Percentiles rank a stretch among this genome's conserved stretches.
Evolutionary conservation across 2,113 vertebrate species (phyloP).

Genomic region (Gymnorhina tibicen): DNA sequence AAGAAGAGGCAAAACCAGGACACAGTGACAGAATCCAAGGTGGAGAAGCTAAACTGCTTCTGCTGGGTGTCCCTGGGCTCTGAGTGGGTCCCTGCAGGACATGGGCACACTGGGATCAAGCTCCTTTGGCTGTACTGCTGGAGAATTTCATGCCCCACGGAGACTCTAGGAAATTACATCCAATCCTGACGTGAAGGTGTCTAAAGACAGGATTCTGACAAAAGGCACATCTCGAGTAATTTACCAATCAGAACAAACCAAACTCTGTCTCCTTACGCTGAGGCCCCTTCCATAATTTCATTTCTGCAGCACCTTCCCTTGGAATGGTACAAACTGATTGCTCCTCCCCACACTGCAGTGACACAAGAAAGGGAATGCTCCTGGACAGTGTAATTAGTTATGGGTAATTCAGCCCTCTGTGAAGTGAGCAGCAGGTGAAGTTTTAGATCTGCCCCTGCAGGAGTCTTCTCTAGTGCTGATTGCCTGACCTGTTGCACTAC

Average conservation of each 20-base stretch:
- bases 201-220: background rate
- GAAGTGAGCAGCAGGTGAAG: background rate
- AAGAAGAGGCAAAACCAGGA: background rate
- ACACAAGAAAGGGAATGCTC: background rate
- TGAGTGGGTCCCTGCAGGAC: background rate
- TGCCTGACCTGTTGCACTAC: background rate
- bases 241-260: background rate
- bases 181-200: background rate
- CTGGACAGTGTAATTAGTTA: rapidly evolving
- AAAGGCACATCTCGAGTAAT: background rate
- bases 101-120: background rate
- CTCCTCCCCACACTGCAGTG: background rate
- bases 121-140: background rate
- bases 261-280: rapidly evolving
- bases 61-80: background rate
- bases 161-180: background rate
- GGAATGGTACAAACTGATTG: background rate
- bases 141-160: background rate
- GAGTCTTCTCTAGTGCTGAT: background rate
- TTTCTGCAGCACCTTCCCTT: background rate
- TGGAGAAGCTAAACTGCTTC: background rate
- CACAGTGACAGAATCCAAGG: background rate
- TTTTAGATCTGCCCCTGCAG: background rate
- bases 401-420: background rate
- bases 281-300: background rate